Conservation (phyloP, 1,140 invertebrate species). For the Zaprionus tsacasi region DNA sequence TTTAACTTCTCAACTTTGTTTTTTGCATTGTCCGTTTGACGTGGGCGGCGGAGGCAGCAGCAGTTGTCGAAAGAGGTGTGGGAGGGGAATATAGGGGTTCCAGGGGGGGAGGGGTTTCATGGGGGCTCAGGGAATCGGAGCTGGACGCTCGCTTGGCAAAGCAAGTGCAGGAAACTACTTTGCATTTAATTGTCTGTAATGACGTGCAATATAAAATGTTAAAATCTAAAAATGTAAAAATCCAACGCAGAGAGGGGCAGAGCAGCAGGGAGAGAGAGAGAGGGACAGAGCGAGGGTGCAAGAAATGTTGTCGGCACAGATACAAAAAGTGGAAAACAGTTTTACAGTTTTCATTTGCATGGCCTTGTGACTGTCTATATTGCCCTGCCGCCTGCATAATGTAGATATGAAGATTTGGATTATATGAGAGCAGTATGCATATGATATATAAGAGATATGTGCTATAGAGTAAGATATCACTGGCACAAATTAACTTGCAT, state of each 20-base stretch:
- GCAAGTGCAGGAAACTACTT: conserved; percentile 84
- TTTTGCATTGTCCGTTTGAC: conserved; percentile 63
- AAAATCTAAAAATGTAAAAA: conserved; percentile 79
- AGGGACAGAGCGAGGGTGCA: conserved; percentile 26
- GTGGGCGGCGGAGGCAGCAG: conserved; percentile 50
- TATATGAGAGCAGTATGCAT: conserved; percentile 1
- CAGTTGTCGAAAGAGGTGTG: background rate
- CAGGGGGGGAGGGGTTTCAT: too few species aligned
- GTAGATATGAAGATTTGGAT: conserved; percentile 23
- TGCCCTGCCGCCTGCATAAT: conserved; percentile 16
- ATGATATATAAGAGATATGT: too few species aligned
- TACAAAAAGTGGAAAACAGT: conserved; percentile 47
- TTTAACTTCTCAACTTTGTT: conserved; percentile 79
- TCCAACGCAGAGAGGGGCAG: conserved; percentile 33
- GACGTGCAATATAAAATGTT: conserved; percentile 84
- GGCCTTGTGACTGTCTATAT: conserved; percentile 25
- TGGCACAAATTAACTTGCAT: too few species aligned
- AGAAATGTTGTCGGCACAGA: conserved; percentile 47
- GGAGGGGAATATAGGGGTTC: background rate
- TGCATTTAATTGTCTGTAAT: conserved; percentile 85
- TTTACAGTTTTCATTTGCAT: conserved; percentile 47
- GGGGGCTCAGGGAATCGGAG: conserved; percentile 19
- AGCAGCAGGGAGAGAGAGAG: background rate
- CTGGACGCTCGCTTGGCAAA: conserved; percentile 55
- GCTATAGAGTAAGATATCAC: too few species aligned